Evolutionary conservation across 2,888 invertebrate genomes (phyloP).

Genomic region (Hipparchia sbordonii): DNA sequence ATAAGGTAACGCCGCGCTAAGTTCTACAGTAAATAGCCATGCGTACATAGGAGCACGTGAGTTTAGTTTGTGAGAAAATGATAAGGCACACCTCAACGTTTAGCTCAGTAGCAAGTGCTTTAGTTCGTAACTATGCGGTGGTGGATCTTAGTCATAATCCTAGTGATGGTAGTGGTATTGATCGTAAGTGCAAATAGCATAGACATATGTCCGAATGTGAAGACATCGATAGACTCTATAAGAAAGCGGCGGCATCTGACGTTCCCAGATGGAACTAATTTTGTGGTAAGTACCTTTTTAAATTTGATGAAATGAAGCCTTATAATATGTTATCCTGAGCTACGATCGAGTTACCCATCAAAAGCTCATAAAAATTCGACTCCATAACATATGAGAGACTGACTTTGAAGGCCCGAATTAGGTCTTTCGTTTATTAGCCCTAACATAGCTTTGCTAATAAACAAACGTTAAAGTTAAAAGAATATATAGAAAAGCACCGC

Average conservation of each 20-base stretch:
- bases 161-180: slow-evolving; percentile 41
- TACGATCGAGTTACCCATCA: no score
- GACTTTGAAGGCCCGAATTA: no score
- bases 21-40: slow-evolving; percentile 5
- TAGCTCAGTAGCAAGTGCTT: background rate
- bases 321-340: no score
- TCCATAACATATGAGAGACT: no score
- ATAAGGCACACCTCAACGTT: background rate
- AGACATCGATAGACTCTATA: slow-evolving; percentile 51
- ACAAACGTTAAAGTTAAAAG: no score
- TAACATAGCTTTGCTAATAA: no score
- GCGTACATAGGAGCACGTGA: slow-evolving; percentile 12
- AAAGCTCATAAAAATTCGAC: no score
- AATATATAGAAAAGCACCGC: no score
- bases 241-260: slow-evolving; percentile 66
- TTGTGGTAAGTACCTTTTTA: slow-evolving; percentile 60
- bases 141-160: slow-evolving; percentile 4
- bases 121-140: background rate
- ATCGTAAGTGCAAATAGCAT: slow-evolving; percentile 42
- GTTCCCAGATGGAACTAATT: slow-evolving; percentile 62
- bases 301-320: background rate
- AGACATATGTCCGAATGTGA: slow-evolving; percentile 64
- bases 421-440: no score
- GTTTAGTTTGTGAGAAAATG: background rate
- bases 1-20: background rate